Conservation (phyloP, 2,888 invertebrate genomes). For the Tryphoninae sp. region DNA sequence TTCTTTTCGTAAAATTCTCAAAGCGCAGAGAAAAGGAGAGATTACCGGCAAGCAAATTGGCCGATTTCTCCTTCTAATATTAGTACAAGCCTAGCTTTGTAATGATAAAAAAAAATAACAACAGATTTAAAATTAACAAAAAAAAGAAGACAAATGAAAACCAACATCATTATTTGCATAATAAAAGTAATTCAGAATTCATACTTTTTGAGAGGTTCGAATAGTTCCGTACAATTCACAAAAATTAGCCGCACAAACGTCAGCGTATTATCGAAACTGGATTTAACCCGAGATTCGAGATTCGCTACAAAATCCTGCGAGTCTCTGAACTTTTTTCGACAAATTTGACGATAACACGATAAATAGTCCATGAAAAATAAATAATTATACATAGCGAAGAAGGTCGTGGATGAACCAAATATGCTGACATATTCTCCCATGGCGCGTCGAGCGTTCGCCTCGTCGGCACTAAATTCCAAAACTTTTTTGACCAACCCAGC, state of each 20-base stretch:
- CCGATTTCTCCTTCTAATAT: conserved; percentile 13
- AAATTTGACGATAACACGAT: conserved; percentile 23
- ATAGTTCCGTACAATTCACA: conserved; percentile 68
- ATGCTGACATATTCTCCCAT: conserved; percentile 40
- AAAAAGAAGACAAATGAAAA: conserved; percentile 4
- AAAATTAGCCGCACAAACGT: conserved; percentile 64
- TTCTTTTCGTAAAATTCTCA: conserved; percentile 9
- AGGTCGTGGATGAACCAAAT: conserved; percentile 43
- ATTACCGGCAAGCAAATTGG: conserved; percentile 5
- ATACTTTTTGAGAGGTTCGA: conserved; percentile 65
- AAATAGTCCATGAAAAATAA: conserved; percentile 30
- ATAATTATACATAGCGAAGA: conserved; percentile 29
- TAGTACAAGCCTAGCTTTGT: conserved; percentile 37
- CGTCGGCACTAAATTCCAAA: conserved; percentile 18
- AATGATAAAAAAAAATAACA: background rate
- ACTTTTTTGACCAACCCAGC: conserved; percentile 12
- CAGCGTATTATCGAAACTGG: conserved; percentile 54
- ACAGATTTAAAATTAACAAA: background rate
- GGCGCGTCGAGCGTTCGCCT: conserved; percentile 7
- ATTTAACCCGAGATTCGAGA: conserved; percentile 46
- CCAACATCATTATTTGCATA: conserved; percentile 49
- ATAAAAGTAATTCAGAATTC: conserved; percentile 63
- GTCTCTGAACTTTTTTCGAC: conserved; percentile 28
- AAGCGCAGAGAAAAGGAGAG: conserved; percentile 4
- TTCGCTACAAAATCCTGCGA: conserved; percentile 12